phyloP scores from a whole-genome alignment of 2,797 vertebrate species.

The Hippopotamyrus pictus region DNA sequence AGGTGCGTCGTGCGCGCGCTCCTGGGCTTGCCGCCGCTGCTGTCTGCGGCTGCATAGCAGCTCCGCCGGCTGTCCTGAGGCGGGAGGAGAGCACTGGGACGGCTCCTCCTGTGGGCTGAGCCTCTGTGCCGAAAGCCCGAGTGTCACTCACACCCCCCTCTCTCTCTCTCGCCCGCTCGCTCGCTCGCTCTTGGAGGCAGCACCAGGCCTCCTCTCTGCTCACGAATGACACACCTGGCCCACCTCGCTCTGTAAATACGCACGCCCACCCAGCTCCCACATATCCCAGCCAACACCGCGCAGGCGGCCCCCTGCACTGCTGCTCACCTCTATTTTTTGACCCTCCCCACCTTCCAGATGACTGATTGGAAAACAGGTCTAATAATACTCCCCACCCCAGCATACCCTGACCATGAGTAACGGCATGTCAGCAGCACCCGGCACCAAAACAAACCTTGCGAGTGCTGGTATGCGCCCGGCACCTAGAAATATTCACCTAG shows the following conservation, averaged over 20 bases:
- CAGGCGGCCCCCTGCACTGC: slow-evolving; percentile 66
- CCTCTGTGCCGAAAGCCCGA: slow-evolving; percentile 34
- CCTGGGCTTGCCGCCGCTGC: slow-evolving; percentile 47
- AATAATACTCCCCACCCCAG: slow-evolving; percentile 77
- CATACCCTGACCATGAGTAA: slow-evolving; percentile 82
- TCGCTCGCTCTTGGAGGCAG: background rate
- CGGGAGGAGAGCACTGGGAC: slow-evolving; percentile 61
- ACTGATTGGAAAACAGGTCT: slow-evolving; percentile 72
- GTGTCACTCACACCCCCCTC: background rate
- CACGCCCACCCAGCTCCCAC: slow-evolving; percentile 57
- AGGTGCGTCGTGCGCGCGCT: slow-evolving; percentile 43
- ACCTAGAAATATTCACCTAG: slow-evolving; percentile 58
- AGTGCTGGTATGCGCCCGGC: slow-evolving; percentile 37
- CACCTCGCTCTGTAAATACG: slow-evolving; percentile 67
- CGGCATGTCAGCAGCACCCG: slow-evolving; percentile 51
- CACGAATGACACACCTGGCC: slow-evolving; percentile 61
- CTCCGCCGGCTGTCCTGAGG: slow-evolving; percentile 57
- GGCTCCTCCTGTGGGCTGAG: slow-evolving; percentile 62
- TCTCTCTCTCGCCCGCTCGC: background rate
- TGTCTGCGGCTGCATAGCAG: slow-evolving; percentile 66
- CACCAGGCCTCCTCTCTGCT: slow-evolving; percentile 33
- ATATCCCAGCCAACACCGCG: slow-evolving; percentile 66
- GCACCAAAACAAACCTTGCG: slow-evolving; percentile 58
- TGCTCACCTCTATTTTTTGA: slow-evolving; percentile 88
- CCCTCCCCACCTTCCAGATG: slow-evolving; percentile 71